A percentile compares a stretch with the other conserved stretches of the same genome.
These are phyloP conservation scores for Lymantria dispar DNA, from an alignment of 2,888 invertebrate genomes.

Conservation along the genomic window DNA sequence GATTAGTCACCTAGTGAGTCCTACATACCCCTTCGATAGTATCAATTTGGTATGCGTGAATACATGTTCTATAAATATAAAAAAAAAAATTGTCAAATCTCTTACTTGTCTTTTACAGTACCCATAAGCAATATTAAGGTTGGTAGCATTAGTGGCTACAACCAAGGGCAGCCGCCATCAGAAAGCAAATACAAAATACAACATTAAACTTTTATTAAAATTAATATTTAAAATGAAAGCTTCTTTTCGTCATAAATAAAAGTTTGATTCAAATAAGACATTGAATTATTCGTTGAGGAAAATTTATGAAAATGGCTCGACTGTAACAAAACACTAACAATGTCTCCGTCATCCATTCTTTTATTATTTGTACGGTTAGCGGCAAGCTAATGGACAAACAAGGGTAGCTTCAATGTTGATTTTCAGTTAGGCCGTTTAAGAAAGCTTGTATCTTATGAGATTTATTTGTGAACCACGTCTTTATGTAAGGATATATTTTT, in stretches of 20 bases:
- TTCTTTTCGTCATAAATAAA: background rate
- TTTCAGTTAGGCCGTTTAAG: slow-evolving; percentile 68
- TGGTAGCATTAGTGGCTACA: no score
- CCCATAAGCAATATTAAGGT: no score
- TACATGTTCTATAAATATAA: no score
- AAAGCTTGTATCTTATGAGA: slow-evolving; percentile 66
- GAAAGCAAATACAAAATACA: no score
- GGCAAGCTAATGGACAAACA: slow-evolving; percentile 80
- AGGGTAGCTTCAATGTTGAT: slow-evolving; percentile 72
- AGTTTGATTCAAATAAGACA: background rate
- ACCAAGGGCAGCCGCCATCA: no score
- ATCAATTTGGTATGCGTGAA: no score
- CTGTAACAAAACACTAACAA: slow-evolving; percentile 44
- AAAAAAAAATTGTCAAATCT: no score
- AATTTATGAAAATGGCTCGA: slow-evolving; percentile 4
- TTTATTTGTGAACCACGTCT: slow-evolving; percentile 58
- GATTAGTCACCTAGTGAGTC: no score
- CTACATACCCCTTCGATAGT: no score
- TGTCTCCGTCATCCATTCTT: slow-evolving; percentile 47
- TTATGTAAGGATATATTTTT: slow-evolving; percentile 28
- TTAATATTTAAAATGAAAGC: background rate
- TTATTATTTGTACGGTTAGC: slow-evolving; percentile 67
- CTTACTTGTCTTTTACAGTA: no score
- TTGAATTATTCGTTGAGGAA: slow-evolving; percentile 1
- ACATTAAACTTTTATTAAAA: no score